Evolutionary conservation across 1,140 invertebrate genomes (phyloP), one percentile per base, ranked within the genome.

Genomic region (Drosophila cardini): DNA sequence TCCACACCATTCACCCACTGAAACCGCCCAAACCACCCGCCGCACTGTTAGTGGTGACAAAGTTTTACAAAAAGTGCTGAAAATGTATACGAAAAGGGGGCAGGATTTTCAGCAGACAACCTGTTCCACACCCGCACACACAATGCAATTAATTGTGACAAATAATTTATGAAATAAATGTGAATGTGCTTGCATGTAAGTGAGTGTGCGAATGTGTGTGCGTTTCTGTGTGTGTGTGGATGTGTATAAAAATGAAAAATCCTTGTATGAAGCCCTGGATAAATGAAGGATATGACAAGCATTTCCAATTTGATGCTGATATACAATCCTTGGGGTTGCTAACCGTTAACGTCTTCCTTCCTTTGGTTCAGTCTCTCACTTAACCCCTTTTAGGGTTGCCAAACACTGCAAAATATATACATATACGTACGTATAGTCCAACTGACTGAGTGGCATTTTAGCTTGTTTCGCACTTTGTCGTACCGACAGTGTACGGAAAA

Each of bases 71-170:
- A 76, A 76, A 73, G 30, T 84, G 50, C 64, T 45, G 76, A 60
- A 83, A 82, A 80, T 46, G 55, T 67, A 48, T 62, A 36, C 9
- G 78, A 45, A 63, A 48, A 40, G 46, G 36, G 53, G 8, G 43
- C 46, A 38, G 34, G 13, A 32, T 42, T 16, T 42, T 36, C 10
- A 42, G 30, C 15, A 21, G 18, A 38, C 13, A 73, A 60, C 71
- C 56, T 68, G 64, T 56, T 45, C 38, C 62, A 70, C 78, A 78
- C 50, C 40, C 69, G 34, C 58, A 72, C 64, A 86, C 80, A 91
- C 86, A 91, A 91, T 91, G 90, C 90, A 91, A 91, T 91, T 91
- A 91, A 91, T 91, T 89, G 80, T 91, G 86, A 91, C 90, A 90
- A 91, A 91, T 91, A 91, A 91, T 91, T 91, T 91, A 91, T 91